Evolutionary conservation across 2,888 invertebrate species (phyloP).

Genomic region (Cephalotes varians): DNA sequence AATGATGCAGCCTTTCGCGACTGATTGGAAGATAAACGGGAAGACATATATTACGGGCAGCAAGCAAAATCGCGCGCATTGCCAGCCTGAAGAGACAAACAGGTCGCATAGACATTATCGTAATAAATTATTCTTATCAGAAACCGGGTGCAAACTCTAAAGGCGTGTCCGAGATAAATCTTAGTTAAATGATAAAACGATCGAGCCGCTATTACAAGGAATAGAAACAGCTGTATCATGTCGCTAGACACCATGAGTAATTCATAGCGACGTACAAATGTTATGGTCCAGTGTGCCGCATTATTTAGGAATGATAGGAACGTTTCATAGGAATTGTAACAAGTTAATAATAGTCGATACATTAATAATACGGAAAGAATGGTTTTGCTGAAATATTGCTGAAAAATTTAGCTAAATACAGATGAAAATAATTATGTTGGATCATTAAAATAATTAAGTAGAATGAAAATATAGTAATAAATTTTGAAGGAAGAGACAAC

Average conservation of each 20-base stretch:
- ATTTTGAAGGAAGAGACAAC: not conserved
- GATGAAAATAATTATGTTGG: no score
- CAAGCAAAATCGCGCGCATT: constrained; percentile 32
- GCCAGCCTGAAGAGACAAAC: constrained; percentile 40
- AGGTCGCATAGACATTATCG: constrained; percentile 65
- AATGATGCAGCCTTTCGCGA: constrained; percentile 56
- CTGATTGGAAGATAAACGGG: constrained; percentile 66
- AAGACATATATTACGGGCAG: constrained; percentile 63
- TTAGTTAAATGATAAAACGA: constrained; percentile 73
- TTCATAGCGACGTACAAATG: constrained; percentile 44
- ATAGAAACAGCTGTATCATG: constrained; percentile 49
- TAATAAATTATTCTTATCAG: constrained; percentile 69
- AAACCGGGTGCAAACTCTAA: constrained; percentile 51
- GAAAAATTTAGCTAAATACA: no score
- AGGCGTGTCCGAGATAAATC: constrained; percentile 75
- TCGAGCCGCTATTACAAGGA: constrained; percentile 65
- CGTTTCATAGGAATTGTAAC: constrained; percentile 7
- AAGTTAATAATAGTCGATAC: not conserved
- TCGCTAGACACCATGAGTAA: constrained; percentile 65
- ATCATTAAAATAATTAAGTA: no score
- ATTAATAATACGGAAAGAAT: not conserved
- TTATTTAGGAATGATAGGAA: constrained; percentile 24
- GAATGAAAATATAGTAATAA: not conserved
- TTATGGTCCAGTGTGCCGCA: constrained; percentile 43
- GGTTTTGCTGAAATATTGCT: no score